These are phyloP conservation scores for Lineus longissimus DNA, from an alignment of 1,140 invertebrate species.

Conservation along the genomic window DNA sequence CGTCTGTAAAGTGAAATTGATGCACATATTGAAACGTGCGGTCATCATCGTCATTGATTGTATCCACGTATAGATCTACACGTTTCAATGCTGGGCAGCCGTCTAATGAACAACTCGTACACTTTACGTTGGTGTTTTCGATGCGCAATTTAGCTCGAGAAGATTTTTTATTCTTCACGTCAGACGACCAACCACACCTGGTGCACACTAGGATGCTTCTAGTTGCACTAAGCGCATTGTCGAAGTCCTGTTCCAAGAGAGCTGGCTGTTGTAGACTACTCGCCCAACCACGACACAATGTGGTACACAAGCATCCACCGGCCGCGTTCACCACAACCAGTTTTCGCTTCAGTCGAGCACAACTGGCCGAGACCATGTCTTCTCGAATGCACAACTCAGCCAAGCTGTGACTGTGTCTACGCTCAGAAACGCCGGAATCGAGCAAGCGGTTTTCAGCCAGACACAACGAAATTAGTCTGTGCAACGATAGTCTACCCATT, in stretches of 20 bases:
- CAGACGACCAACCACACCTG: neutral
- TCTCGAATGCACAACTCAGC: neutral
- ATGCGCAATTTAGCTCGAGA: neutral
- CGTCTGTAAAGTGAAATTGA: neutral
- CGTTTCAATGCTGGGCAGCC: neutral
- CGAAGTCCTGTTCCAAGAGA: neutral
- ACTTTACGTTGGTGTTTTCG: slow-evolving; percentile 4
- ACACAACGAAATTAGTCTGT: neutral
- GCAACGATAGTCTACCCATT: neutral
- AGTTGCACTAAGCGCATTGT: neutral
- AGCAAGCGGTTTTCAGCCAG: neutral
- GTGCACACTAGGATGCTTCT: neutral
- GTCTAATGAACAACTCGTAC: slow-evolving; percentile 5
- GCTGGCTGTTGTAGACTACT: neutral
- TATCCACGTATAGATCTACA: neutral
- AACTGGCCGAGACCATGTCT: neutral
- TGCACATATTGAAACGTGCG: neutral
- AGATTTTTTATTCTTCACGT: slow-evolving; percentile 1
- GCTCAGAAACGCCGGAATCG: neutral
- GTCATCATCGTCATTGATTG: neutral
- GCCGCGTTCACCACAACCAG: neutral
- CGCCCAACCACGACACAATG: neutral
- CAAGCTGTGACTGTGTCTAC: neutral
- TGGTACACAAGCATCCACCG: neutral
- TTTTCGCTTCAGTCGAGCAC: neutral